Evolutionary conservation across 2,888 invertebrate species (phyloP).

Genomic region (Blastobasis lacticolella): DNA sequence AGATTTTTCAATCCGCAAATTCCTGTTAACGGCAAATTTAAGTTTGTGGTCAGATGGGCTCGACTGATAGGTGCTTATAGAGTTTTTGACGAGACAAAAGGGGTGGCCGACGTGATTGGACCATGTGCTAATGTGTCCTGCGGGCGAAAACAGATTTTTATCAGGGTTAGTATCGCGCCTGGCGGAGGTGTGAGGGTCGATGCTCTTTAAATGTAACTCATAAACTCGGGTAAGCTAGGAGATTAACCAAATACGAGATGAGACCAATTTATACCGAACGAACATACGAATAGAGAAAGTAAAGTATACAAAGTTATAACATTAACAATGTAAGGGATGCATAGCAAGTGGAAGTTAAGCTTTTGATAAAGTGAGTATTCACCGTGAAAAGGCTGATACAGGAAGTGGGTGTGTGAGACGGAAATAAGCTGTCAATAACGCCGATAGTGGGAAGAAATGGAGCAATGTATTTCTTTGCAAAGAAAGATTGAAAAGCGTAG

Average conservation of each 20-base stretch:
- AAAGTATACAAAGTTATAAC: no score
- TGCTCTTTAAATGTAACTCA: no score
- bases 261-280: no score
- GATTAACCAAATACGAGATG: no score
- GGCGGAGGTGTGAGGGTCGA: no score
- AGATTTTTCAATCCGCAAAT: conserved; percentile 14
- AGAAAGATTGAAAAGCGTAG: no score
- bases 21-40: conserved; percentile 5
- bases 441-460: neutral
- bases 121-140: conserved; percentile 52
- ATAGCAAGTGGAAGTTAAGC: no score
- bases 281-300: no score
- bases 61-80: conserved; percentile 59
- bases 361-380: neutral
- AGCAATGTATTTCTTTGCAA: no score
- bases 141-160: conserved; percentile 29
- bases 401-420: neutral
- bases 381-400: neutral
- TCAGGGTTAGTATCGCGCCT: neutral
- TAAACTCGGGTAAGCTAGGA: no score
- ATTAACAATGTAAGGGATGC: no score
- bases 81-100: conserved; percentile 60
- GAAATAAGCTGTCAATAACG: neutral
- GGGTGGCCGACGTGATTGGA: conserved; percentile 42
- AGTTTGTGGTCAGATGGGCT: conserved; percentile 41